These are phyloP conservation scores for Zaprionus ghesquierei DNA, from an alignment of 1,140 invertebrate species.

Conservation along the genomic window DNA sequence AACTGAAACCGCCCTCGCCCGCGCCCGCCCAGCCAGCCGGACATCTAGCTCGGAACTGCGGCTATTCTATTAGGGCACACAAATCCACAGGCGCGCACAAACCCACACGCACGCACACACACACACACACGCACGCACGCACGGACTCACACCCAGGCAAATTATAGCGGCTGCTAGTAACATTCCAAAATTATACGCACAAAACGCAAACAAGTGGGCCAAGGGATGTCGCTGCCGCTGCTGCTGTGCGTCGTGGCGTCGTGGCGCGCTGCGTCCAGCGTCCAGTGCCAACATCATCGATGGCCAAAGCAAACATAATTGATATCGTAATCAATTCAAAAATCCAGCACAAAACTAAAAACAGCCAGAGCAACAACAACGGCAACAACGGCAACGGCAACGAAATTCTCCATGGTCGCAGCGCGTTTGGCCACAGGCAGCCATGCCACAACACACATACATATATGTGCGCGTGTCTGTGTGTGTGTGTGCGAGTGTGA, in stretches of 20 bases:
- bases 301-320: constrained; percentile 80
- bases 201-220: constrained; percentile 68
- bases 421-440: constrained; percentile 56
- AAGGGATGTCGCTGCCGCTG: constrained; percentile 2
- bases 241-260: constrained; percentile 7
- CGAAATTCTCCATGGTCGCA: not conserved
- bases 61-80: constrained; percentile 62
- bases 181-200: constrained; percentile 60
- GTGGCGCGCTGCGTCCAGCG: not conserved
- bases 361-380: constrained; percentile 69
- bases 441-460: constrained; percentile 20
- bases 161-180: constrained; percentile 18
- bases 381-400: no score
- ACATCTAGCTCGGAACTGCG: constrained; percentile 39
- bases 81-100: constrained; percentile 7
- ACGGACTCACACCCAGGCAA: constrained; percentile 7
- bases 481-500: constrained; percentile 28
- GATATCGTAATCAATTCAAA: constrained; percentile 81
- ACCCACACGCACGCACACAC: constrained; percentile 40
- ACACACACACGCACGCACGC: no score
- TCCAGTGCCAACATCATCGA: constrained; percentile 41
- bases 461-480: constrained; percentile 24
- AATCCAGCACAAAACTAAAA: constrained; percentile 74
- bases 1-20: constrained; percentile 46
- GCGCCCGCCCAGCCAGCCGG: not conserved